Evolutionary conservation across 64 coral and sea anemone genomes (phyloP), one percentile per base, ranked within the genome.

Genomic region (Trachythela sp.): DNA sequence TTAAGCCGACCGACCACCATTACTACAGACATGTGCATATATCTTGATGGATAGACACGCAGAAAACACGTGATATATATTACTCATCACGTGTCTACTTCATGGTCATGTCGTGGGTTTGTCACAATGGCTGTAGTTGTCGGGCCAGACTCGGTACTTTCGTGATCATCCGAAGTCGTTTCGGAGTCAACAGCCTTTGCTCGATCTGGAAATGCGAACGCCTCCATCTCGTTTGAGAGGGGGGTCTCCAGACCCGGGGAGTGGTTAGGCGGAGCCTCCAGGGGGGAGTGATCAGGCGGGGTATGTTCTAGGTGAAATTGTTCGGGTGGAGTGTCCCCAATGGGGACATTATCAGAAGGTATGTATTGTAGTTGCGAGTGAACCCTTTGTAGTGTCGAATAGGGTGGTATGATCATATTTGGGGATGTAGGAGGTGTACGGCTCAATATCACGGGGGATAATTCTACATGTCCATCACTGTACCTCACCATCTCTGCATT

Each of bases 381-480:
- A 22, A 64, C 24, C 26, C 56, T 20, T 64, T 64, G 56, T 64
- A 64, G 1, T 20, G 4, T 64, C 24, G 56, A 18, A 27, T n/a
- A 64, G 6, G 56, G 56, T 64, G 56, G 56, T 64, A 64, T 64
- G 26, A 64, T 64, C 56, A 64, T 64, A n/a, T 38, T 39, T 36
- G 75, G 75, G 9, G 75, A 80, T 80, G 75, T 80, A 39, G 75
- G 75, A 37, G 75, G 75, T 20, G 75, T 80, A 10, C 75, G 75
- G 75, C 75, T 80, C 33, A 80, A 15, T 22, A 80, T 38, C 20
- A 80, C 75, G 8, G 75, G 75, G 75, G 75, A 80, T 80, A 80
- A 39, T 80, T 80, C 33, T 35, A 39, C 37, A 39, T 80, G 75
- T 80, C 75, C 75, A 80, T 80, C 75, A 35, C 33, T 35, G 75